Percentiles rank a stretch among this genome's conserved stretches.
Evolutionary conservation across 2,888 invertebrate genomes (phyloP).

Genomic region (Glaucopsyche alexis): DNA sequence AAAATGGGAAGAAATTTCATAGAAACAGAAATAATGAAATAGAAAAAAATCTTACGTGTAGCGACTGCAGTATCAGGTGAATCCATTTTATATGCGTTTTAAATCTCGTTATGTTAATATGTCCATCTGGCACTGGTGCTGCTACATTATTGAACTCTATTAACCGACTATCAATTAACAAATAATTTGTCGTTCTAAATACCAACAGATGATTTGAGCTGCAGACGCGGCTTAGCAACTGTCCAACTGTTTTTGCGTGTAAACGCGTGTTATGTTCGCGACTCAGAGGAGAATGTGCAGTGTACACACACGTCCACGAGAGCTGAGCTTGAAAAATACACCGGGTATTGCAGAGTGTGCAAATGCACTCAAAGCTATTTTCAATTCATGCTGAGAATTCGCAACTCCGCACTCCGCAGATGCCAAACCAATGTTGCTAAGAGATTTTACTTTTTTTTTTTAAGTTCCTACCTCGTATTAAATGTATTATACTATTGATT

Average conservation of each 20-base stretch:
- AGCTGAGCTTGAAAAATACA: constrained; percentile 54
- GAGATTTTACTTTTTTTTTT: background rate
- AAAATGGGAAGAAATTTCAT: background rate
- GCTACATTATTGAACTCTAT: constrained; percentile 28
- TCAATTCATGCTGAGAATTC: constrained; percentile 70
- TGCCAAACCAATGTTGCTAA: constrained; percentile 42
- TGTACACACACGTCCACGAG: constrained; percentile 52
- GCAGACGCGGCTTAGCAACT: constrained; percentile 39
- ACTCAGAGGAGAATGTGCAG: constrained; percentile 52
- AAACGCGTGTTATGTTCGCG: constrained; percentile 47
- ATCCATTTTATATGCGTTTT: constrained; percentile 34
- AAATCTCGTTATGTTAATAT: constrained; percentile 32
- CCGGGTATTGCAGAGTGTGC: constrained; percentile 47
- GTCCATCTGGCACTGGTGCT: constrained; percentile 30
- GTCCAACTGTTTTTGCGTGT: constrained; percentile 53
- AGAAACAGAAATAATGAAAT: constrained; percentile 19
- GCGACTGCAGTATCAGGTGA: constrained; percentile 33
- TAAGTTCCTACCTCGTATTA: too few species aligned
- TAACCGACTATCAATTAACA: constrained; percentile 42
- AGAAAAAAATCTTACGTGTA: constrained; percentile 36
- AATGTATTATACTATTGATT: background rate
- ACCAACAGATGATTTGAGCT: constrained; percentile 47
- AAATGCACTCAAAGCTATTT: constrained; percentile 68
- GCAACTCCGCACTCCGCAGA: constrained; percentile 67
- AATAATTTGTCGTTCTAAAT: constrained; percentile 50